Base-by-base conservation (phyloP, 2,113 vertebrate genomes). In the Odontesthes bonariensis region DNA sequence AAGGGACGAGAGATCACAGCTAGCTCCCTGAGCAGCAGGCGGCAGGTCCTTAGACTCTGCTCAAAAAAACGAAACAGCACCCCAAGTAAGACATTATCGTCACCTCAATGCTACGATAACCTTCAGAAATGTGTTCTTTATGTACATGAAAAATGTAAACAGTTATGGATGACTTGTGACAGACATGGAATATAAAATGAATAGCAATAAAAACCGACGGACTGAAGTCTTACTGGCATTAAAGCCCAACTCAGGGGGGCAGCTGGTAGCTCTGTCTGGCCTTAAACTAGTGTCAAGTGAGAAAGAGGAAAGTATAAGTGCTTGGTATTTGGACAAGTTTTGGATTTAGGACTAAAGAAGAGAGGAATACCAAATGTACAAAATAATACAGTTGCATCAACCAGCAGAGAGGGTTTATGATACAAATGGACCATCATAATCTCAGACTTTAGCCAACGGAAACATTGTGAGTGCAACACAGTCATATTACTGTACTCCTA, bases 21-120 rank as follows among this genome's bases (percentile, higher is more conserved):
- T 88, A 88, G 84, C 86, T 91, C 92, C 94, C 94, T 93, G 94
- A 95, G 92, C 75, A 81, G 62, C 83, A 69, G 71, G 80, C 70
- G 54, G 83, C 72, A 86, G 81, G 75, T 86, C 80, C 57, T 71
- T 35, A 12, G 75, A 85, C 81, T 74, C 89, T 88, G 82, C 85
- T 82, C 49, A 19, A 78, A 69, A 35, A 38, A 38, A 38, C 10
- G 35, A 89, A 74, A 87, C 85, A 87, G 75, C 81, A 69, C 73
- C 79, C 82, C 73, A 38, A 38, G 83, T 90, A 86, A 91, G 88
- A 89, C 89, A 75, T 81, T 9, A 73, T 87, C 31, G 33, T 38
- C 47, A 62, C 75, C 63, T 79, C 55, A 63, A 68, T 63, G 65
- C 73, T 54, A 60, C 75, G 57, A 66, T 60, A 69, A 53, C 71